Evolutionary conservation across 2,113 vertebrate species (phyloP).

Genomic region (Platichthys flesus): DNA sequence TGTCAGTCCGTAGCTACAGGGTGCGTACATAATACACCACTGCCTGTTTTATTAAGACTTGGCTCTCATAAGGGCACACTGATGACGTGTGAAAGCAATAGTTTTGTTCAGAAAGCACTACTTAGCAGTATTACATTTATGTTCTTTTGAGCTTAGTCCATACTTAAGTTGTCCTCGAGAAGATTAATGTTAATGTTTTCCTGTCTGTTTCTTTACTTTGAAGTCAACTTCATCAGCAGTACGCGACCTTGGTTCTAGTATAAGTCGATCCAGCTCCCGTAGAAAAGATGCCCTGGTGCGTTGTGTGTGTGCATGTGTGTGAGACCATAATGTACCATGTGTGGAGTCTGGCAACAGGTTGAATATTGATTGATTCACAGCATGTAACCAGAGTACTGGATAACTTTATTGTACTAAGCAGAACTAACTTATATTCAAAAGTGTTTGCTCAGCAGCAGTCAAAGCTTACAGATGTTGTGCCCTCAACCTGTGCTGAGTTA

Average conservation of each 20-base stretch:
- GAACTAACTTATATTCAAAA: constrained; percentile 5
- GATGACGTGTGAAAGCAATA: constrained; percentile 39
- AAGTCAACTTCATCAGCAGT: constrained; percentile 85
- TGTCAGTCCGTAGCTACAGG: constrained; percentile 83
- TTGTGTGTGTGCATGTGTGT: constrained; percentile 62
- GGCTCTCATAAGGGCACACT: constrained; percentile 9
- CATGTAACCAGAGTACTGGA: constrained; percentile 12
- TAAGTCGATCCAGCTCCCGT: constrained; percentile 82
- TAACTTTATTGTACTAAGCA: constrained; percentile 4
- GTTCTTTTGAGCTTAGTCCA: not conserved
- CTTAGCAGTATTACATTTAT: not conserved
- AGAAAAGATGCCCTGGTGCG: constrained; percentile 87
- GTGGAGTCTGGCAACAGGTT: not conserved
- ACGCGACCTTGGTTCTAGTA: constrained; percentile 79
- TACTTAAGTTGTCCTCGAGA: constrained; percentile 2
- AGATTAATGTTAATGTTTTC: not conserved
- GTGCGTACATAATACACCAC: constrained; percentile 76
- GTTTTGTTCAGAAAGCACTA: constrained; percentile 10
- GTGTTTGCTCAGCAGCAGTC: not conserved
- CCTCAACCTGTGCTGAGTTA: no score
- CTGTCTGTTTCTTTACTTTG: constrained; percentile 66
- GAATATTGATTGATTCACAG: not conserved
- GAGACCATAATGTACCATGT: not conserved
- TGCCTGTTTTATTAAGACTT: constrained; percentile 24
- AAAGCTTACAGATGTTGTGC: not conserved